Percentiles rank a stretch among this genome's conserved stretches.
These are phyloP conservation scores for Megathymus violae DNA, from an alignment of 1,140 invertebrate genomes.

Conservation along the genomic window DNA sequence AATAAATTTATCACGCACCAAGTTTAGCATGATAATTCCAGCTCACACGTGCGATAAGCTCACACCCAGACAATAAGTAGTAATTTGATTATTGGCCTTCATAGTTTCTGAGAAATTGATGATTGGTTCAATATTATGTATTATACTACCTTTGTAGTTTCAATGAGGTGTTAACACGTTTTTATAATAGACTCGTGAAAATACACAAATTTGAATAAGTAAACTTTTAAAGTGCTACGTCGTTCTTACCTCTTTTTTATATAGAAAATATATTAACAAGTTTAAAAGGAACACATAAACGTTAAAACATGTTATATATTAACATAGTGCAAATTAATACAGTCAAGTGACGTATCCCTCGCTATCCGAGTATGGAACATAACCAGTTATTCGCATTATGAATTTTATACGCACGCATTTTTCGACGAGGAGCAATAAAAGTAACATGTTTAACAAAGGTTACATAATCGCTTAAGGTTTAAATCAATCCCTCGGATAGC, in stretches of 20 bases:
- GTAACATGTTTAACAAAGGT: constrained; percentile 38
- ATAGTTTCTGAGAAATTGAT: constrained; percentile 46
- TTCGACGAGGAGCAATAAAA: constrained; percentile 30
- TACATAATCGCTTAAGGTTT: constrained; percentile 52
- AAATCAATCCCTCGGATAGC: constrained; percentile 52
- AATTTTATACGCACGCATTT: constrained; percentile 29
- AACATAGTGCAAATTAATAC: constrained; percentile 47
- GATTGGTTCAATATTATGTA: constrained; percentile 19
- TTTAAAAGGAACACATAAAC: constrained; percentile 20
- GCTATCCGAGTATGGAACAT: constrained; percentile 37
- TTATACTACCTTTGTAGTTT: neutral
- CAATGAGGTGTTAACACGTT: neutral
- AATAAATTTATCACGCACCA: constrained; percentile 73
- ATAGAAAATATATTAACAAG: neutral
- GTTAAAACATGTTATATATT: constrained; percentile 2
- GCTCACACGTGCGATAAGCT: constrained; percentile 61
- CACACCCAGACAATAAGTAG: constrained; percentile 67
- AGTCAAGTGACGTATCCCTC: constrained; percentile 45
- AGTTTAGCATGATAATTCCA: constrained; percentile 67
- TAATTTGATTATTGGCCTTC: constrained; percentile 65
- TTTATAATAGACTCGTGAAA: neutral
- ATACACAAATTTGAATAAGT: neutral
- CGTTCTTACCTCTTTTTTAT: constrained; percentile 7
- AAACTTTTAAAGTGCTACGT: constrained; percentile 2
- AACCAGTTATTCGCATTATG: constrained; percentile 40